These are phyloP conservation scores for Nycticryphes semicollaris DNA, from an alignment of 2,113 vertebrate species.

Conservation along the genomic window DNA sequence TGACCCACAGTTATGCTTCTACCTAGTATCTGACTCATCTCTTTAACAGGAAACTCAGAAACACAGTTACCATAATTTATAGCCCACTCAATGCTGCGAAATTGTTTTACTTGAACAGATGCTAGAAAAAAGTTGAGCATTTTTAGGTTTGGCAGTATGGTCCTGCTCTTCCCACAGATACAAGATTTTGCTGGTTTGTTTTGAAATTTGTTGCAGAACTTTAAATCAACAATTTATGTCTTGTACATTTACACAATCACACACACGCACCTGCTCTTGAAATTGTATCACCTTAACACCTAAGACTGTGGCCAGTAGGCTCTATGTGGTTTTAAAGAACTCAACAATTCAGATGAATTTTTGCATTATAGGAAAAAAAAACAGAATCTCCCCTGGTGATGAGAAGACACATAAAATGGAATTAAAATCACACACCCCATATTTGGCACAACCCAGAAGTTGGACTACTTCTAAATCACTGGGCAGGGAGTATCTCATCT, in stretches of 20 bases:
- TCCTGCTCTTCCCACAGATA: not conserved
- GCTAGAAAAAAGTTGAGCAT: not conserved
- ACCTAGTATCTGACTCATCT: not conserved
- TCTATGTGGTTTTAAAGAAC: not conserved
- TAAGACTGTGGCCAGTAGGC: not conserved
- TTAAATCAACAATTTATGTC: not conserved
- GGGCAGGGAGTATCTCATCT: not conserved
- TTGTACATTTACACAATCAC: not conserved
- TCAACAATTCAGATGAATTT: not conserved
- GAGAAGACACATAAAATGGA: not conserved
- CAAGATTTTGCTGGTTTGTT: not conserved
- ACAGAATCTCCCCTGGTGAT: not conserved
- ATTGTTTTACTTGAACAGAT: not conserved
- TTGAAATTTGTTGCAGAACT: constrained; percentile 8
- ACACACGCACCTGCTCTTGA: not conserved
- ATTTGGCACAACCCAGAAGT: not conserved
- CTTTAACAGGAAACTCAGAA: constrained; percentile 22
- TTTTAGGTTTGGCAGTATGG: not conserved
- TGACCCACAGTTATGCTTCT: not conserved
- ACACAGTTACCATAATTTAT: not conserved
- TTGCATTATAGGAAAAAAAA: not conserved
- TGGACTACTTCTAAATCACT: not conserved
- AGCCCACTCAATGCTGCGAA: not conserved
- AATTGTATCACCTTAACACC: not conserved
- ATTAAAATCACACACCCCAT: not conserved